Base-by-base conservation (phyloP, 2,113 vertebrate species). In the Pomatostomus ruficeps region DNA sequence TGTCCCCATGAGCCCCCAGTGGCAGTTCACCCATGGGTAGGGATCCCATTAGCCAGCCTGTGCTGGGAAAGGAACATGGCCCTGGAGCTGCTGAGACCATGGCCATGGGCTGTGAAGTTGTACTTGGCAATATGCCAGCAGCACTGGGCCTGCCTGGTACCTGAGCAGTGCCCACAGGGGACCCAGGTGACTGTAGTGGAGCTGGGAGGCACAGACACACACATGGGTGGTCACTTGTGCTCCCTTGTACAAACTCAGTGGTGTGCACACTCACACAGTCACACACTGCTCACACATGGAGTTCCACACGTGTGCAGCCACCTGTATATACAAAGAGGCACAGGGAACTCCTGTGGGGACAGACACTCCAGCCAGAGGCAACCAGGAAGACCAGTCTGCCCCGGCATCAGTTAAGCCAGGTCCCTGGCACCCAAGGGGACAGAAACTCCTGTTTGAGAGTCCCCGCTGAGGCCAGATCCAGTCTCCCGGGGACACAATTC, bases 221-320 rank as follows among this genome's bases (percentile, higher is more conserved):
- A 2, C 19, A 2, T 8, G 31, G 4, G 24, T 61, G 42, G 25
- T 61, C 11, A 1, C 6, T 31, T 21, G 43, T 20, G 16, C 20
- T 28, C 11, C 20, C 28, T 49, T 2, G 0, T 24, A 54, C 36
- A 13, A 49, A 8, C 6, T 46, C 11, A 0, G 36, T 19, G 46
- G 23, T 1, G 0, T 15, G 19, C 17, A 11, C 9, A 6, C 6
- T 48, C 35, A 24, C 14, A 20, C 11, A 0, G 1, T 61, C n/a
- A 26, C 36, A 0, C 36, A 26, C 19, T 14, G 20, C 7, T 83
- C 18, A 2, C 15, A 10, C 13, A 0, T 8, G 13, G n/a, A 23
- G 35, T 36, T 49, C 21, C 46, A n/a, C 23, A 2, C 0, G 0
- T 10, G 0, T 11, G 22, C 29, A 20, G 51, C 26, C 18, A 16